Conservation (phyloP, 2,888 invertebrate genomes). For the Syrista parreyssii region DNA sequence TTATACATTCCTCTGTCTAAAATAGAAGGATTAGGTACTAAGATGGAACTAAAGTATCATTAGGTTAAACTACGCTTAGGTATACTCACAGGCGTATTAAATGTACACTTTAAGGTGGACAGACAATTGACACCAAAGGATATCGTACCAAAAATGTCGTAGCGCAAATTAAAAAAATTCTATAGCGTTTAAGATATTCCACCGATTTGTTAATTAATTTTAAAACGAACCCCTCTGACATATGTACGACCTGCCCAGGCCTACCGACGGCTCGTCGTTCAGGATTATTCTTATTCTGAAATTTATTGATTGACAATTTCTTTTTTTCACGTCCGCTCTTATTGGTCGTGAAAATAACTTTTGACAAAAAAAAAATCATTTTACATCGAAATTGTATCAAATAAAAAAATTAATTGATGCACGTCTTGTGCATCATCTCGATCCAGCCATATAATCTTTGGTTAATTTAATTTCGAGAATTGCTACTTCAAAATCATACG, state of each 20-base stretch:
- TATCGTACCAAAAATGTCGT: slow-evolving; percentile 33
- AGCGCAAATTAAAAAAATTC: slow-evolving; percentile 31
- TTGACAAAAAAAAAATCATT: background rate
- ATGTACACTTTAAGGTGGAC: slow-evolving; percentile 17
- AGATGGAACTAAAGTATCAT: slow-evolving; percentile 39
- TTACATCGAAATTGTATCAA: background rate
- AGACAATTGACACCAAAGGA: slow-evolving; percentile 18
- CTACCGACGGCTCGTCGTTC: background rate
- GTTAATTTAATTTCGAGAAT: background rate
- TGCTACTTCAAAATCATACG: background rate
- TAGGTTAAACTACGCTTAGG: slow-evolving; percentile 35
- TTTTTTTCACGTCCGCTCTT: background rate
- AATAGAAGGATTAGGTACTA: background rate
- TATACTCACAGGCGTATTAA: slow-evolving; percentile 8
- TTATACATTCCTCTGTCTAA: background rate
- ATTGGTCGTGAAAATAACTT: background rate
- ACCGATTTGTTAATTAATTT: slow-evolving; percentile 32
- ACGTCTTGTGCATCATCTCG: background rate
- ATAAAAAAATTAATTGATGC: background rate
- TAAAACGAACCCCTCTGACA: slow-evolving; percentile 10
- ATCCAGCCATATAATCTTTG: background rate
- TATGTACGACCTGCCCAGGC: background rate
- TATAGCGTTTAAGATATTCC: slow-evolving; percentile 29
- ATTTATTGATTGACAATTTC: background rate
- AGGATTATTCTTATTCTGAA: background rate